Evolutionary conservation across 2,113 vertebrate genomes (phyloP).

Genomic region (Sardina pilchardus): DNA sequence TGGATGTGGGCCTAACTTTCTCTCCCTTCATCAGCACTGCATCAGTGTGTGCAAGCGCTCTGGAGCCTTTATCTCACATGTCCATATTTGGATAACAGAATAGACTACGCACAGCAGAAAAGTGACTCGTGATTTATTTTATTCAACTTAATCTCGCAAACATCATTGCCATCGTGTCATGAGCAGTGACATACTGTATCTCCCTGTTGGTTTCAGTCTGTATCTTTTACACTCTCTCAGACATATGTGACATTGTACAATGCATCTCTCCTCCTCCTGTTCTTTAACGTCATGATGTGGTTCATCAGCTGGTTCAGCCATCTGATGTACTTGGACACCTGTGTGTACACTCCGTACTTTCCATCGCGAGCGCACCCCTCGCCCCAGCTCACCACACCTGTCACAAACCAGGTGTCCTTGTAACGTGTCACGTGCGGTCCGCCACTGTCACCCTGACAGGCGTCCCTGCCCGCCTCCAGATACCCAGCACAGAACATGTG

Average conservation of each 20-base stretch:
- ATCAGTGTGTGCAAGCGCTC: too few species aligned
- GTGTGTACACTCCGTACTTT: constrained; percentile 91
- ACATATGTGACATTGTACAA: not conserved
- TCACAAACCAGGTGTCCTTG: constrained; percentile 80
- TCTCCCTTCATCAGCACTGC: too few species aligned
- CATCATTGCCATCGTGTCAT: not conserved
- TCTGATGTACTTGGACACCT: constrained; percentile 80
- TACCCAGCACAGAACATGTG: constrained; percentile 97
- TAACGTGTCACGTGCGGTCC: constrained; percentile 90
- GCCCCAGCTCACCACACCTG: constrained; percentile 94
- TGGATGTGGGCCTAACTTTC: too few species aligned
- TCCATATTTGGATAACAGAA: not conserved
- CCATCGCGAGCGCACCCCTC: constrained; percentile 88
- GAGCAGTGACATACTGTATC: not conserved
- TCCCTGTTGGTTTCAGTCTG: not conserved
- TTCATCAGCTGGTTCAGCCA: constrained; percentile 76
- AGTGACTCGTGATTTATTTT: not conserved
- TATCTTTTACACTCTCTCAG: not conserved
- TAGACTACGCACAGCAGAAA: not conserved
- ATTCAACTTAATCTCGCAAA: not conserved
- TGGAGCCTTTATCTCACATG: too few species aligned
- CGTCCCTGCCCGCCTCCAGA: constrained; percentile 77
- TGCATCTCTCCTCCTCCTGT: constrained; percentile 40
- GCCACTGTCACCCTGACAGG: constrained; percentile 93
- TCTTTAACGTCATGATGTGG: constrained; percentile 14